Percentiles rank a stretch among this genome's conserved stretches.
Evolutionary conservation across 2,888 invertebrate genomes (phyloP).

Genomic region (Podabrus alpinus): DNA sequence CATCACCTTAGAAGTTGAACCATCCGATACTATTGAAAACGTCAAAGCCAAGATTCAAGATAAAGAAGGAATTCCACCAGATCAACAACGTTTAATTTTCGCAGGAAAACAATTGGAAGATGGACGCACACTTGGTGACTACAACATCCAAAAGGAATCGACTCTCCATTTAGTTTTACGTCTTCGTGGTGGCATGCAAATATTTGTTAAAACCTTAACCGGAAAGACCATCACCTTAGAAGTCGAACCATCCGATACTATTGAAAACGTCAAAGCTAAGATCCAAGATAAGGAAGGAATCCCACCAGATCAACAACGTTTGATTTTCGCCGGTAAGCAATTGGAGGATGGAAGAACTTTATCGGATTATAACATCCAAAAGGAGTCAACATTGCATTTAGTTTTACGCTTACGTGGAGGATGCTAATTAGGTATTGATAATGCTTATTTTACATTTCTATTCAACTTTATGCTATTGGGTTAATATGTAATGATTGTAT

Average conservation of each 20-base stretch:
- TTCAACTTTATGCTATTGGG: neutral
- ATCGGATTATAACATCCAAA: neutral
- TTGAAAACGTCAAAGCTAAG: neutral
- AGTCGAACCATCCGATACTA: neutral
- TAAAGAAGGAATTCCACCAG: neutral
- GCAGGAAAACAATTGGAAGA: neutral
- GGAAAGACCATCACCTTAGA: neutral
- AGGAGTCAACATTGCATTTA: neutral
- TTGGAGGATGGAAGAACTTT: neutral
- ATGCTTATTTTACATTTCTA: neutral
- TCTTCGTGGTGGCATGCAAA: neutral
- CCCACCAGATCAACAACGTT: neutral
- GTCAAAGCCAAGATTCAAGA: neutral
- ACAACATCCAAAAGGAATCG: neutral
- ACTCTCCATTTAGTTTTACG: neutral
- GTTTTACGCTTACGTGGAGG: neutral
- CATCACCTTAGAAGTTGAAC: neutral
- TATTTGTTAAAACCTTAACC: neutral
- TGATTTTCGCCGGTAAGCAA: neutral
- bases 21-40: neutral
- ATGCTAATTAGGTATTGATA: neutral
- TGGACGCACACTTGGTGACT: neutral
- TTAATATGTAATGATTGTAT: neutral
- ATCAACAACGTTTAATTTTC: neutral
- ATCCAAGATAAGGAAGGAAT: neutral